Percentiles rank a stretch among this genome's conserved stretches.
These are phyloP conservation scores for Mellilla xanthometata DNA, from an alignment of 2,888 invertebrate genomes.

Conservation along the genomic window DNA sequence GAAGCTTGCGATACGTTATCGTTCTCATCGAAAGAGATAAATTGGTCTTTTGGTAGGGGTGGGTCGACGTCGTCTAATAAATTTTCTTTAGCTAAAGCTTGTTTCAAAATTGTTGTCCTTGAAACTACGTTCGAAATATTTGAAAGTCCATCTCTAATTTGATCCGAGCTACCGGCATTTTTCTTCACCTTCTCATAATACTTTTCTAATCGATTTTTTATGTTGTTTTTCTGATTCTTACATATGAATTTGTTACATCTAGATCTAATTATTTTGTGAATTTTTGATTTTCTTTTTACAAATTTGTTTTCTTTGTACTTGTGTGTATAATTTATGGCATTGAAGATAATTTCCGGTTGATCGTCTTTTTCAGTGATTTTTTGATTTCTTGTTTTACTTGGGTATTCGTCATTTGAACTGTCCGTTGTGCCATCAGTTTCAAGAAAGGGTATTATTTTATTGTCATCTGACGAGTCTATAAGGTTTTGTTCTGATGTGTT, in stretches of 20 bases:
- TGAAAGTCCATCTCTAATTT: constrained; percentile 23
- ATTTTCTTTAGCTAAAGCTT: constrained; percentile 49
- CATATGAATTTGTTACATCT: constrained; percentile 38
- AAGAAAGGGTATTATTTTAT: not conserved
- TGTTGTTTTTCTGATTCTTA: constrained; percentile 30
- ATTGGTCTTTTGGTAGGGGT: constrained; percentile 14
- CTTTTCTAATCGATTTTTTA: constrained; percentile 35
- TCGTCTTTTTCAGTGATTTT: not conserved
- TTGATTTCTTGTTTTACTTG: not conserved
- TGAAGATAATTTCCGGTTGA: constrained; percentile 32
- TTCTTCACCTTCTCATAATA: constrained; percentile 38
- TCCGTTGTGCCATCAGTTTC: constrained; percentile 1
- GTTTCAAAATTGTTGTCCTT: constrained; percentile 44
- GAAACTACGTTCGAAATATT: constrained; percentile 41
- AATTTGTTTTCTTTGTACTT: constrained; percentile 25
- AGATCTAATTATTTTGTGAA: constrained; percentile 40
- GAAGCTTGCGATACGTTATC: constrained; percentile 32
- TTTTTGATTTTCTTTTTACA: constrained; percentile 32
- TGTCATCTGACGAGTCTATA: not conserved
- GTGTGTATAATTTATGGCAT: constrained; percentile 28
- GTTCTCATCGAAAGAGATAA: constrained; percentile 20
- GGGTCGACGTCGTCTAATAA: constrained; percentile 36
- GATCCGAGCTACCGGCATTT: constrained; percentile 25
- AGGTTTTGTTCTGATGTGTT: not conserved
- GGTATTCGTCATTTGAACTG: not conserved